Base-by-base conservation (phyloP, 2,888 invertebrate species). In the Leptopilina drosophilae region DNA sequence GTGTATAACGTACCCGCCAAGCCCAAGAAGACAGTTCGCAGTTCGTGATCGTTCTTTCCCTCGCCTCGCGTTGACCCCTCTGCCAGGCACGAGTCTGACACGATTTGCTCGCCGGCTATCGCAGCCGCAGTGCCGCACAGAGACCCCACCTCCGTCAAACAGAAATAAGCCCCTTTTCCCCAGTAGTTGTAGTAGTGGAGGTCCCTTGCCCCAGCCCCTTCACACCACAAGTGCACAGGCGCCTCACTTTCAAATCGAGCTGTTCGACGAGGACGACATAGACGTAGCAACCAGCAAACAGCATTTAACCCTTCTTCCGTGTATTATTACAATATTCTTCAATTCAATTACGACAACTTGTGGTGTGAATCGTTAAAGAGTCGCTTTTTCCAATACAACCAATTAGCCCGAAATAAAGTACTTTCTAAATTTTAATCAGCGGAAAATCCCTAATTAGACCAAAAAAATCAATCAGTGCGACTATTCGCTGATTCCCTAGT, bases 31-130 rank as follows among this genome's bases (percentile, higher is more conserved):
- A 87, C 86, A 85, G 81, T 90, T 89, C 88, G 89, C 86, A 85
- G 81, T 90, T 89, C 88, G 89, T 87, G 87, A 87, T 90, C 89
- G 88, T 90, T 88, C 90, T 89, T 89, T 90, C 88, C 89, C 88
- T 90, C 89, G 87, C 89, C 88, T 90, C 89, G 87, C 89, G 87
- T 87, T 90, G 77, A 90, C 90, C 91, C 90, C 90, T 89, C 89
- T 90, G 90, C 90, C 90, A 33, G 33, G 33, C 33, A 88, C 90
- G 90, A 90, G 89, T 89, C 91, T 64, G 77, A 76, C 80, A 78
- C 85, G 86, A 82, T 84, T 86, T 83, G 84, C 77, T 78, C 77
- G 77, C 77, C 15, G 83, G 84, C 86, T 84, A 82, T 65, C 83
- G 83, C 88, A 89, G 88, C 87, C 86, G 84, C 83, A 85, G 88